Evolutionary conservation across 2,888 invertebrate species (phyloP), one percentile per base, ranked within the genome.

Genomic region (Synergus japonicus): DNA sequence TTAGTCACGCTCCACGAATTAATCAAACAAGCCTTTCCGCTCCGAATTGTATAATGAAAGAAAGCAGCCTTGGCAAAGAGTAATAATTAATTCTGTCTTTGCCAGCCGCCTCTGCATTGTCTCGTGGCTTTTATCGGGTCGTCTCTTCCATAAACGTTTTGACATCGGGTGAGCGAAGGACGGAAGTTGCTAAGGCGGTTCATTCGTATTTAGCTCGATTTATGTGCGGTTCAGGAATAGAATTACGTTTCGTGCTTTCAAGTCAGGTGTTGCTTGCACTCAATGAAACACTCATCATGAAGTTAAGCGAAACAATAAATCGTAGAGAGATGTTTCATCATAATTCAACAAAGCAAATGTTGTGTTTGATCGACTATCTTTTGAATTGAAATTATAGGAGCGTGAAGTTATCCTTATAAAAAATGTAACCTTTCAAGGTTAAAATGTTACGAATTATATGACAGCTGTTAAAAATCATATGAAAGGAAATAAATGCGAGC

Each of bases 1-100:
- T 85, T 84, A 84, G 83, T 83, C 82, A 83, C 78, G 77, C 78
- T 77, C 81, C 29, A 79, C 78, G 79, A 84, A 83, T 84, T 83
- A 84, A 84, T 85, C 83, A 83, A 81, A 82, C 54, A 41, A 65
- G 67, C 64, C 54, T 76, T 69, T 67, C 54, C 77, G 58, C 49
- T n/a, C 37, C 64, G 22, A 43, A 65, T 78, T 49, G 29, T 37
- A 29, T 29, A 77, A 63, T 65, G 65, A 65, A 63, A 60, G 79
- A 76, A 80, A 79, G 76, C 83, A 78, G 22, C 79, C 83, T 83
- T 83, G 83, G 78, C 80, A 77, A 79, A 81, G 82, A 83, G 82
- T 73, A 73, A 73, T 73, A 49, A 73, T 73, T 73, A 73, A 73
- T 73, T 58, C 54, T 73, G 73, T 73, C 73, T 73, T 58, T 58